Evolutionary conservation across 2,797 vertebrate genomes (phyloP), one percentile per base, ranked within the genome.

Genomic region (Enteromius fasciolatus): DNA sequence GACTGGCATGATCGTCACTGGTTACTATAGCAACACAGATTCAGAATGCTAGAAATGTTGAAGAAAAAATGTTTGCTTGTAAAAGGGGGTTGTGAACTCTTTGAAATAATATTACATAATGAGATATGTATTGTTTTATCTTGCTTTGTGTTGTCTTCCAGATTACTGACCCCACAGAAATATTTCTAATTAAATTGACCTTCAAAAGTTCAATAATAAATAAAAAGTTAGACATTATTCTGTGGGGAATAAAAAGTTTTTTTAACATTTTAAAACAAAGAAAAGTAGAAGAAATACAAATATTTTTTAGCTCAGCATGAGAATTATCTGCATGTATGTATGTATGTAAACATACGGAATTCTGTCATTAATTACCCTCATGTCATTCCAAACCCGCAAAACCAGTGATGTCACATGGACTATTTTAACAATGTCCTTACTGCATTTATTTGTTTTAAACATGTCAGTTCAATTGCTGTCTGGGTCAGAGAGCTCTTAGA

Each of bases 21-120:
- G 46, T 79, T 41, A 68, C 48, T 57, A 69, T 28, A 79, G 48
- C 11, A 68, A 79, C 25, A 78, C n/a, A 20, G 8, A 25, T 67
- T 67, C 5, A 68, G 41, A 66, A 39, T 0, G 2, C 28, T 46
- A 67, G 6, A 67, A 52, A 54, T 28, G n/a, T 23, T 54, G 0
- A 15, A 33, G 46, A 36, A 77, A 23, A 64, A 25, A 50, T 8
- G 15, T 10, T 76, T 54, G 15, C 72, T 57, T 57, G 7, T n/a
- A 75, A 14, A 57, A 63, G 28, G 17, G 15, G 23, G 23, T 63
- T 46, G 63, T 63, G 23, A 76, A 46, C 73, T 59, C 2, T 76
- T 76, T 2, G 10, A 46, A 28, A 44, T 59, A 63, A 31, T 28
- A 33, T 44, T 64, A 20, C 59, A 64, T 77, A 50, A 61, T 61